Base-by-base conservation (phyloP, 1,140 invertebrate genomes). In the Drosophila kanapiae region DNA sequence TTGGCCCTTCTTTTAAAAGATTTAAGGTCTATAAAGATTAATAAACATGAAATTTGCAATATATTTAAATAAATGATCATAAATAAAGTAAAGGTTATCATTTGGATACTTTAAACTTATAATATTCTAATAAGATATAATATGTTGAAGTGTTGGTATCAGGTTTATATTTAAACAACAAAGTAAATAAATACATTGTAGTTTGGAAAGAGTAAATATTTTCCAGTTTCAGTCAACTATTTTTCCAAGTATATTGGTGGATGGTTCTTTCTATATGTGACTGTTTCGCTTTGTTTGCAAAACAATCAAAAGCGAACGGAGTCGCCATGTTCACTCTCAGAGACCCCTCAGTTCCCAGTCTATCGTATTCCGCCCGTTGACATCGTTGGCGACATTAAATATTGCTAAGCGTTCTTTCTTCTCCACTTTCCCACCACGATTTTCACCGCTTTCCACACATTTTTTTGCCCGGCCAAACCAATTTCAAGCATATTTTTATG, bases 401-500 rank as follows among this genome's bases (percentile, higher is more conserved):
- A 87, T 80, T 80, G 53, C 77, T 83, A 76, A 80, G 71, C 71
- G 71, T 74, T 82, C 81, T 78, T 83, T 62, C 67, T 37, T 62
- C 61, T 82, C 69, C 56, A 9, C n/a, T 48, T 10, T 11, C 54
- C 18, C 68, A 38, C 23, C 35, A 23, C 23, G 40, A 45, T 65
- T 38, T 38, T 23, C 59, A 65, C 33, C 40, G 62, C 58, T 47
- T 37, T 64, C 31, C 38, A 49, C 63, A 59, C 47, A 48, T 51
- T 61, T 64, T 75, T 58, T 74, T 85, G 51, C 51, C 18, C 23
- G 64, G 68, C 76, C 63, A 87, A 86, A 87, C 84, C 85, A 84
- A 87, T 87, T 87, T 88, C 84, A 78, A 87, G 84, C 77, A 88
- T 87, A 87, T 87, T 87, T 87, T 87, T 87, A 87, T 84, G 84